phyloP scores from a whole-genome alignment of 2,797 vertebrate species.

The Sebastiscus tertius region DNA sequence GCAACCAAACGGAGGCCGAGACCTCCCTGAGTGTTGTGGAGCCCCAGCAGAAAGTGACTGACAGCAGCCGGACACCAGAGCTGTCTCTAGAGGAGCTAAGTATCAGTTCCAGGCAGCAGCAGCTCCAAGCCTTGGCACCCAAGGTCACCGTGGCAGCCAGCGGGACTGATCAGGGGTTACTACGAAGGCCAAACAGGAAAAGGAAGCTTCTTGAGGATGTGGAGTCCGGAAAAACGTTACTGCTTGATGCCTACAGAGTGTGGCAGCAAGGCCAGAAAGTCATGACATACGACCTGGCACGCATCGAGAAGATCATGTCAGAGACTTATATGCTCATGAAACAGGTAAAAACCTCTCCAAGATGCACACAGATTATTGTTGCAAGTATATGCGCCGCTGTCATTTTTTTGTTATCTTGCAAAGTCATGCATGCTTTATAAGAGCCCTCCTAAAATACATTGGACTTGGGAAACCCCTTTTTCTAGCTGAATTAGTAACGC shows the following conservation, averaged over 20 bases:
- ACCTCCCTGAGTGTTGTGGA: conserved; percentile 50
- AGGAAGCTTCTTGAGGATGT: conserved; percentile 94
- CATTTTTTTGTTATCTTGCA: conserved; percentile 11
- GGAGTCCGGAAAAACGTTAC: conserved; percentile 93
- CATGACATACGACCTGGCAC: conserved; percentile 92
- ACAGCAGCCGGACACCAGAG: conserved; percentile 87
- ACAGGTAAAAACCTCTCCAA: conserved; percentile 82
- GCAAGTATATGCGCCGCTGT: not conserved
- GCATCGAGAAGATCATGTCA: conserved; percentile 98
- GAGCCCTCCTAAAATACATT: conserved; percentile 15
- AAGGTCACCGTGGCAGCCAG: conserved; percentile 70
- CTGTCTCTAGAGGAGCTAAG: conserved; percentile 96
- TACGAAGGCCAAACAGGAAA: conserved; percentile 88
- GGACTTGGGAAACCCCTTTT: conserved; percentile 43
- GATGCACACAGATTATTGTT: not conserved
- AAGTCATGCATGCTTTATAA: conserved; percentile 37
- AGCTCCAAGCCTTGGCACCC: conserved; percentile 59
- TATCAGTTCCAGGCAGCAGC: conserved; percentile 92
- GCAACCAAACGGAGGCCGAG: conserved; percentile 65
- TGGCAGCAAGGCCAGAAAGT: conserved; percentile 99
- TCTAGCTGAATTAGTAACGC: conserved; percentile 38
- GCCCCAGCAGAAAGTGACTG: conserved; percentile 80
- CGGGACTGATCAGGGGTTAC: conserved; percentile 75
- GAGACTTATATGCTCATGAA: conserved; percentile 99
- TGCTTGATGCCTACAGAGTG: conserved; percentile 95